A percentile compares a stretch with the other conserved stretches of the same genome.
Conservation (phyloP, 2,797 vertebrate species). For the Chanos chanos region DNA sequence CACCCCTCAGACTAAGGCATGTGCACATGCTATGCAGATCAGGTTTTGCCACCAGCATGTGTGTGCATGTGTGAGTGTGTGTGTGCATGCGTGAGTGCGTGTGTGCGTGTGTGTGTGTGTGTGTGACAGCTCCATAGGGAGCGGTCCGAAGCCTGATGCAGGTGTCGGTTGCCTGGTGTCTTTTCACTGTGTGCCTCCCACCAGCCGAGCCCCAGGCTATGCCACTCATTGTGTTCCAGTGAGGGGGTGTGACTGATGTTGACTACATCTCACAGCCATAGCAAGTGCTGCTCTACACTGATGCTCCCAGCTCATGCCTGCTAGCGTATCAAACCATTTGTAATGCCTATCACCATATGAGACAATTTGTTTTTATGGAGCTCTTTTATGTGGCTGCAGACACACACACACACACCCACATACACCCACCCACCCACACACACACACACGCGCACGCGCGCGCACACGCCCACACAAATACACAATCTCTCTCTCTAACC, state of each 20-base stretch:
- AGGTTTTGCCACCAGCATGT: too few species aligned
- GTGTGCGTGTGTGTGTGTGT: neutral
- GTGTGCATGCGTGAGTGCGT: neutral
- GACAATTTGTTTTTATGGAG: constrained; percentile 42
- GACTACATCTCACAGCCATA: constrained; percentile 67
- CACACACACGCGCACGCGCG: constrained; percentile 20
- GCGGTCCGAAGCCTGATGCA: constrained; percentile 64
- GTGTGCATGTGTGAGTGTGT: neutral
- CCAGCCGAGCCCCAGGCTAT: constrained; percentile 67
- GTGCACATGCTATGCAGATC: neutral
- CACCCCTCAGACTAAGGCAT: neutral
- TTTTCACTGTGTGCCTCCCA: constrained; percentile 58
- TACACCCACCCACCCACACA: constrained; percentile 16
- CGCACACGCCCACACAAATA: constrained; percentile 20
- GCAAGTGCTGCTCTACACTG: constrained; percentile 57
- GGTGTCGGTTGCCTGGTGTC: constrained; percentile 73
- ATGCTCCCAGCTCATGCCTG: constrained; percentile 65
- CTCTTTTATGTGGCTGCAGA: constrained; percentile 15
- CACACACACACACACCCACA: constrained; percentile 28
- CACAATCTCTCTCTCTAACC: too few species aligned
- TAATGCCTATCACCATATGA: constrained; percentile 49
- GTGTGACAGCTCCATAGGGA: constrained; percentile 34
- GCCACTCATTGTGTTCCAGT: constrained; percentile 68
- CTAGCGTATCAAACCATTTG: constrained; percentile 48
- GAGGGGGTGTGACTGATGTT: constrained; percentile 69